These are phyloP conservation scores for Byasa hedistus DNA, from an alignment of 2,888 invertebrate genomes.

Conservation along the genomic window DNA sequence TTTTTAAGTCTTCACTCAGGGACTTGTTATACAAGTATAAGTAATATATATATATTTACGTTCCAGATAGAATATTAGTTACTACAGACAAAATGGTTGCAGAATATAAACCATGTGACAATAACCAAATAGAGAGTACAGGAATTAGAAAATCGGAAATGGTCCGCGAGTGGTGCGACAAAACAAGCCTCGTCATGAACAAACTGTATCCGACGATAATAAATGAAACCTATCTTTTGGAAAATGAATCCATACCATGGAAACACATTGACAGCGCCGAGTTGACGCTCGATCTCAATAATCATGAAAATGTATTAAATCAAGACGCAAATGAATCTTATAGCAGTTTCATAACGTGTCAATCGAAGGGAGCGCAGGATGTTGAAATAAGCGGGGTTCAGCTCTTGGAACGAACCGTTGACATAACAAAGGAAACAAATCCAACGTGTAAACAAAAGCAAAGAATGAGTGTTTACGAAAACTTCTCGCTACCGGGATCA, in stretches of 20 bases:
- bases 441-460: conserved; percentile 35
- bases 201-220: conserved; percentile 71
- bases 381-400: conserved; percentile 63
- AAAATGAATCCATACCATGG: conserved; percentile 57
- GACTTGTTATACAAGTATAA: background rate
- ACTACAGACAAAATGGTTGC: conserved; percentile 81
- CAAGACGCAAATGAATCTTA: conserved; percentile 44
- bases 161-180: conserved; percentile 71
- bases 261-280: conserved; percentile 46
- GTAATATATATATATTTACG: background rate
- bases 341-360: conserved; percentile 60
- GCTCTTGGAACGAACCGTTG: conserved; percentile 49
- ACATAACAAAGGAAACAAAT: conserved; percentile 37
- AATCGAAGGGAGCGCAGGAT: conserved; percentile 46
- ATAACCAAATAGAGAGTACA: conserved; percentile 51
- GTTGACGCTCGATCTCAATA: conserved; percentile 52
- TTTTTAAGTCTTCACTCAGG: conserved; percentile 6
- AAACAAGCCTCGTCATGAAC: conserved; percentile 62
- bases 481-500: conserved; percentile 70
- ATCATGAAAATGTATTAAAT: conserved; percentile 36
- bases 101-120: conserved; percentile 74
- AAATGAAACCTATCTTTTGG: conserved; percentile 60
- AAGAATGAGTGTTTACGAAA: conserved; percentile 61
- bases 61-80: conserved; percentile 82
- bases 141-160: conserved; percentile 62